These are phyloP conservation scores for Leptopterna dolabrata DNA, from an alignment of 2,888 invertebrate genomes.

Conservation along the genomic window DNA sequence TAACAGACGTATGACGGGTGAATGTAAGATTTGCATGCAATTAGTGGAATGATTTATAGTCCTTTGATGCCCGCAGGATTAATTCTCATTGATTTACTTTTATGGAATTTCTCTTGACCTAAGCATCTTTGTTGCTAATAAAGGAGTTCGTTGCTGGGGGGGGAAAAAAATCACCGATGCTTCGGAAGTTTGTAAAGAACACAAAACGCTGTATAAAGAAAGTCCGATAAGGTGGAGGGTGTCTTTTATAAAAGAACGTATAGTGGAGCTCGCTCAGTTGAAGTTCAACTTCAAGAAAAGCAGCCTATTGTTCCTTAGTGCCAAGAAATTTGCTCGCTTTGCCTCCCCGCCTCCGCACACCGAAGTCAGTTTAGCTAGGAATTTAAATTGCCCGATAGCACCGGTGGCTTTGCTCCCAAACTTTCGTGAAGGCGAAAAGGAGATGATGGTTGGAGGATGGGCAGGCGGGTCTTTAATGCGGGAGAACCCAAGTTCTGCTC, in stretches of 20 bases:
- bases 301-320: slow-evolving; percentile 28
- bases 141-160: too few relatives aligned
- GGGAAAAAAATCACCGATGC: too few relatives aligned
- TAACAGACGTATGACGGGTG: too few relatives aligned
- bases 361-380: slow-evolving; percentile 43
- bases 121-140: too few relatives aligned
- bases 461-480: not conserved
- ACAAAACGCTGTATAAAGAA: not conserved
- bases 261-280: not conserved
- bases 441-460: not conserved
- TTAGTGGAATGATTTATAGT: too few relatives aligned
- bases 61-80: too few relatives aligned
- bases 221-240: not conserved
- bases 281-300: slow-evolving; percentile 25
- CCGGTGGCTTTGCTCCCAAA: slow-evolving; percentile 25
- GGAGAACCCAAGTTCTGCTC: not conserved
- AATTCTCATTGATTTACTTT: too few relatives aligned
- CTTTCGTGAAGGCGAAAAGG: not conserved
- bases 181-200: not conserved
- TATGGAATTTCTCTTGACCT: too few relatives aligned
- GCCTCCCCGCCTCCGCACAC: not conserved
- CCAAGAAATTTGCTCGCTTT: slow-evolving; percentile 32
- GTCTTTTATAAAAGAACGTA: not conserved
- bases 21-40: too few relatives aligned
- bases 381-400: slow-evolving; percentile 44